phyloP scores from a whole-genome alignment of 2,113 vertebrate genomes.

The Phyllostomus hastatus region DNA sequence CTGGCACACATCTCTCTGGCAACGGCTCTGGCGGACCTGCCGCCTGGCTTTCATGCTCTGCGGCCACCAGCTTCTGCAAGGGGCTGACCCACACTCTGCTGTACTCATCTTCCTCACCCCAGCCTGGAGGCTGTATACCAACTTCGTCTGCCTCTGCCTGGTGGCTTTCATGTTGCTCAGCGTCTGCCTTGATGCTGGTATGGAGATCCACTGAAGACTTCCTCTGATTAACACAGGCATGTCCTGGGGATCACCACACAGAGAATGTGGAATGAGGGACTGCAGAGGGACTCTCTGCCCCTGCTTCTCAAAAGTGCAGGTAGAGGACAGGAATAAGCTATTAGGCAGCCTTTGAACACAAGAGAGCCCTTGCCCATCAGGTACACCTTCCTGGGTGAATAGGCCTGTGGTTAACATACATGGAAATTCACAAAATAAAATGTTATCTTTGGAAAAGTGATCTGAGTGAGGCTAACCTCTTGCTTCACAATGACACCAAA shows the following conservation, averaged over 20 bases:
- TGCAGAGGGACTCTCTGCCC: rapidly evolving
- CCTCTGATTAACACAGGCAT: background rate
- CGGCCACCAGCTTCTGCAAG: slow-evolving; percentile 90
- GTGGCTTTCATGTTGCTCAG: slow-evolving; percentile 97
- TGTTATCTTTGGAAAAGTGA: slow-evolving; percentile 49
- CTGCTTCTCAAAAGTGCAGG: slow-evolving; percentile 35
- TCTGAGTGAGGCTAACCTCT: slow-evolving; percentile 31
- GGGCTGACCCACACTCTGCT: slow-evolving; percentile 91
- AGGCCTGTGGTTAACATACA: background rate
- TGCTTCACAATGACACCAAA: slow-evolving; percentile 44
- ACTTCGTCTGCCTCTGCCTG: slow-evolving; percentile 93
- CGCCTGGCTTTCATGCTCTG: slow-evolving; percentile 89
- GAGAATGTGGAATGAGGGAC: slow-evolving; percentile 46
- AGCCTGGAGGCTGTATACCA: slow-evolving; percentile 92
- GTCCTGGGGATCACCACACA: background rate
- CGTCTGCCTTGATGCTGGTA: slow-evolving; percentile 88
- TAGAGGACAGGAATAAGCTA: background rate
- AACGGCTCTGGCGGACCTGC: slow-evolving; percentile 88
- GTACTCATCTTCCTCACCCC: slow-evolving; percentile 83
- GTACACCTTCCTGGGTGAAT: background rate
- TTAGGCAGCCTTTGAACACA: background rate
- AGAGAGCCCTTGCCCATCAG: slow-evolving; percentile 18
- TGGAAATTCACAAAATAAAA: slow-evolving; percentile 63
- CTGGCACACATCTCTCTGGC: slow-evolving; percentile 77
- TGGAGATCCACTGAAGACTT: slow-evolving; percentile 83